These are phyloP conservation scores for Mus minutoides DNA, from an alignment of 2,797 vertebrate species.

Conservation along the genomic window DNA sequence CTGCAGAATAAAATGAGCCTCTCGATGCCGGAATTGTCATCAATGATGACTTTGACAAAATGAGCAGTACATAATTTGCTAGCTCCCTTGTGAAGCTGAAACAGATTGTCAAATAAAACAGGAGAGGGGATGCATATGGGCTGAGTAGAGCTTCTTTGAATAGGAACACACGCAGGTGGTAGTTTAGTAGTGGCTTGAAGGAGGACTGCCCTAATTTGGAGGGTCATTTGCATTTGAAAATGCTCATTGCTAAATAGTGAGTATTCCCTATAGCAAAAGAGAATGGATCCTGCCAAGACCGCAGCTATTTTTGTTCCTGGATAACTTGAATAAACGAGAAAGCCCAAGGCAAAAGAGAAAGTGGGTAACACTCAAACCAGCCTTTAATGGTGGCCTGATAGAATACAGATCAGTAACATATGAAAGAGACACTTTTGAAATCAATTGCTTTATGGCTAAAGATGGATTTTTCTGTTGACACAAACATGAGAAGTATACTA, in stretches of 20 bases:
- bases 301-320: constrained; percentile 85
- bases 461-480: constrained; percentile 77
- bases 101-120: constrained; percentile 90
- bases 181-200: constrained; percentile 85
- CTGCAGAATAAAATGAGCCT: constrained; percentile 90
- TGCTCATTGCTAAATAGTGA: constrained; percentile 83
- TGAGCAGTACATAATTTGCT: constrained; percentile 90
- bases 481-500: constrained; percentile 64
- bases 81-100: constrained; percentile 88
- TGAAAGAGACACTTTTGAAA: constrained; percentile 71
- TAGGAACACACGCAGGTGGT: constrained; percentile 87
- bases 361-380: constrained; percentile 83
- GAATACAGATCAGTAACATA: constrained; percentile 84
- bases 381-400: constrained; percentile 80
- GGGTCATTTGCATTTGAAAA: constrained; percentile 89
- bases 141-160: constrained; percentile 87
- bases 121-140: constrained; percentile 89
- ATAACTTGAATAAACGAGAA: constrained; percentile 86
- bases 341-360: constrained; percentile 84
- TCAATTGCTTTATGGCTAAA: constrained; percentile 77
- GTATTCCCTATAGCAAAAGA: constrained; percentile 85
- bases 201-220: constrained; percentile 89
- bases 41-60: constrained; percentile 92
- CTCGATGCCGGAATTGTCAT: constrained; percentile 91
- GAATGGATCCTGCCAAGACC: constrained; percentile 84